phyloP scores from a whole-genome alignment of 2,797 vertebrate genomes.

The Pantherophis vulpinus region DNA sequence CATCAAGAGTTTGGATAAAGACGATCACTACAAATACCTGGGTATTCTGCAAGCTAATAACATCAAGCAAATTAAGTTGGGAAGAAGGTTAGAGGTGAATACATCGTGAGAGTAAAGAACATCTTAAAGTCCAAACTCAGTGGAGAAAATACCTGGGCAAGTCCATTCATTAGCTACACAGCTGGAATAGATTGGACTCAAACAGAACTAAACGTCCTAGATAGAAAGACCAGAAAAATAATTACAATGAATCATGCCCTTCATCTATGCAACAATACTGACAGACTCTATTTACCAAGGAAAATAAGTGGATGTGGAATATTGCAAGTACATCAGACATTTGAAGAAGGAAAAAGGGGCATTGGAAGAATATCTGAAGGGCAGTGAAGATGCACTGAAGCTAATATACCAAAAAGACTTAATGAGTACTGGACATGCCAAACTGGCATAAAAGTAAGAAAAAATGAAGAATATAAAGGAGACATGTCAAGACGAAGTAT shows the following conservation, averaged over 20 bases:
- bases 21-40: neutral
- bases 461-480: neutral
- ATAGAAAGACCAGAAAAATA: neutral
- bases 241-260: neutral
- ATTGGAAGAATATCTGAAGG: neutral
- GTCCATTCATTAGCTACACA: neutral
- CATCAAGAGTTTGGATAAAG: neutral
- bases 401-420: neutral
- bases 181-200: neutral
- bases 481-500: neutral
- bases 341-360: neutral
- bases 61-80: neutral
- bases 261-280: neutral
- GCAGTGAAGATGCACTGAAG: neutral
- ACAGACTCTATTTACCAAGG: neutral
- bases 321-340: neutral
- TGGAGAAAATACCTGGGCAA: neutral
- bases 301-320: neutral
- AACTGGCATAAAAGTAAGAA: neutral
- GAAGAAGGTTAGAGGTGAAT: neutral
- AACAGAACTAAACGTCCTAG: neutral
- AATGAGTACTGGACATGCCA: neutral
- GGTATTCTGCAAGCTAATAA: neutral
- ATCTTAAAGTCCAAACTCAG: neutral
- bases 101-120: neutral